Base-by-base conservation (phyloP, 37 sponge, comb jelly and placozoan species). In the Chondrosia reniformis region DNA sequence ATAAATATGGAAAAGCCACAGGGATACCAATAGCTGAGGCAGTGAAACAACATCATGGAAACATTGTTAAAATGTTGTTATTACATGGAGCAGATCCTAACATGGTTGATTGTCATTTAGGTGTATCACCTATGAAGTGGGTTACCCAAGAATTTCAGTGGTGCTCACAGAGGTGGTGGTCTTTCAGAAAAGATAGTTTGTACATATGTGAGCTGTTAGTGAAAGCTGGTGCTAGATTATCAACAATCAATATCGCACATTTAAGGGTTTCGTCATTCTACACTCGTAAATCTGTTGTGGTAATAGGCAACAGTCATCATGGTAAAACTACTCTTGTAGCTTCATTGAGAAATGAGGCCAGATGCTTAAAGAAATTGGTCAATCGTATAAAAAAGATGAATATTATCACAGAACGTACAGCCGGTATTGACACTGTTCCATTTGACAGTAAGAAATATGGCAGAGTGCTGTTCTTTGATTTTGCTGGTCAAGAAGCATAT, bases 401-500 rank as follows among this genome's bases (percentile, higher is more conserved):
- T 13, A 34, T 33, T 76, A 15, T 27, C 22, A 31, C 28, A 28
- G 34, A 46, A 2, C 37, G 38, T 6, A 76, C 76, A 19, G 56
- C 76, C 33, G 76, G 76, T 32, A 76, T 76, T 28, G 56, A 42
- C 13, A 55, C 55, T 22, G 44, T 42, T 27, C 56, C 12, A 25
- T 22, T 76, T 33, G 27, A 49, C 56, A 76, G 76, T 9, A 15
- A 22, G 15, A 49, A 76, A 15, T 42, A n/a, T 33, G 69, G 69
- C 5, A 43, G 54, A 32, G 34, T 76, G 33, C 28, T 76, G 28
- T 22, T 76, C 3, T 76, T 42, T 76, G 76, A 76, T 8, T 76
- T 76, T 22, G 76, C 76, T 8, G 76, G 76, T 15, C 76, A 76
- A 10, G 56, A 49, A 1, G 55, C 46, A 10, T 76, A 76, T 8